Conservation (phyloP, 2,797 vertebrate species). For the Eulemur mongoz region DNA sequence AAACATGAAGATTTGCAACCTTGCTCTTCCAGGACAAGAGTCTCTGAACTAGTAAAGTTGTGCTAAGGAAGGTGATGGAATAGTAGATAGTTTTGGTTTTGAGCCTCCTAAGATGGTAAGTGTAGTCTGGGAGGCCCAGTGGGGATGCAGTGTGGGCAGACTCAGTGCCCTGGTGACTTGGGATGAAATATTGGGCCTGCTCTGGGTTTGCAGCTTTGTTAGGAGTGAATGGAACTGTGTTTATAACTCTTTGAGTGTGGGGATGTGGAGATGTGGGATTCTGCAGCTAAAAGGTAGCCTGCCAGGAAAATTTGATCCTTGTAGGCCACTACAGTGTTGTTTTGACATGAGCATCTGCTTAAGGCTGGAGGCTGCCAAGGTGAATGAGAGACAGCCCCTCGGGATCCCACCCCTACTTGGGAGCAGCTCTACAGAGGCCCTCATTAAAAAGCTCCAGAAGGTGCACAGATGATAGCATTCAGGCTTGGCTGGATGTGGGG, state of each 20-base stretch:
- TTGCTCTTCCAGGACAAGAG: conserved; percentile 7
- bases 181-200: neutral
- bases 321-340: neutral
- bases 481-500: neutral
- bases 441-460: neutral
- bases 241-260: neutral
- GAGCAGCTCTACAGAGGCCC: neutral
- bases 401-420: neutral
- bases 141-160: neutral
- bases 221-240: neutral
- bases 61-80: neutral
- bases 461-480: neutral
- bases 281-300: neutral
- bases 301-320: neutral
- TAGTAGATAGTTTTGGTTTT: neutral
- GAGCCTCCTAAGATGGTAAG: neutral
- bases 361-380: too few relatives aligned
- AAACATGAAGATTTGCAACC: neutral
- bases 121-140: neutral
- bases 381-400: neutral
- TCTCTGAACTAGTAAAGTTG: neutral
- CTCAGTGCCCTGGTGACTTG: neutral
- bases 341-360: neutral
- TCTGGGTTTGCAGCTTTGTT: neutral
- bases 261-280: neutral